Evolutionary conservation across 2,888 invertebrate genomes (phyloP), one percentile per base, ranked within the genome.

Genomic region (Cryptocephalus primarius): DNA sequence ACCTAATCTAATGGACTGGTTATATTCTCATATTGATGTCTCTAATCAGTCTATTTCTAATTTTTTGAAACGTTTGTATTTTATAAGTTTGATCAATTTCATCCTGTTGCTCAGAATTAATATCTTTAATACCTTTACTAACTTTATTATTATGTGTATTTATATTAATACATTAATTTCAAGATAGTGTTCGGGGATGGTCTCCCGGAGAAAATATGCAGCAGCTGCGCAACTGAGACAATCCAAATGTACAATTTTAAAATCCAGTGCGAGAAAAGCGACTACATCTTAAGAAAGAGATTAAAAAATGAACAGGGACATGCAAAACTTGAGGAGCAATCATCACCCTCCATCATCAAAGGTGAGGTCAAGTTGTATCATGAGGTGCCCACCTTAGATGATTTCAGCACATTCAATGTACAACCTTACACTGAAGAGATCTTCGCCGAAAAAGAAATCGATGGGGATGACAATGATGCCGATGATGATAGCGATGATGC

Each of bases 121-220:
- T 4, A 22, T 22, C 22, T 6, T 22, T 6, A 22, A 6, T n/a
- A n/a, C n/a, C n/a, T n/a, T n/a, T n/a, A n/a, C n/a, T n/a, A n/a
- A n/a, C n/a, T n/a, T n/a, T n/a, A n/a, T n/a, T n/a, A 22, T 22
- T 22, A 22, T 22, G 6, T 6, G 6, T 12, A 36, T 36, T 11
- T 6, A 4, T 12, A 36, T 36, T 11, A n/a, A 36, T n/a, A 12
- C 14, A 40, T 11, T 14, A n/a, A 49, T 50, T 62, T 61, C 22
- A 48, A 66, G 66, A 64, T 72, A 45, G 64, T 66, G 11, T 50
- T 65, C 12, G 73, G 73, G 38, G 81, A 82, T 67, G 76, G 76
- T 36, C 61, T 82, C 45, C 80, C 82, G 1, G 76, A 79, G 57
- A 72, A 72, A 45, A 68, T 82, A 42, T 83, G 82, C 57, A 57